Base-by-base conservation (phyloP, 2,797 vertebrate species). In the Acipenser oxyrinchus region DNA sequence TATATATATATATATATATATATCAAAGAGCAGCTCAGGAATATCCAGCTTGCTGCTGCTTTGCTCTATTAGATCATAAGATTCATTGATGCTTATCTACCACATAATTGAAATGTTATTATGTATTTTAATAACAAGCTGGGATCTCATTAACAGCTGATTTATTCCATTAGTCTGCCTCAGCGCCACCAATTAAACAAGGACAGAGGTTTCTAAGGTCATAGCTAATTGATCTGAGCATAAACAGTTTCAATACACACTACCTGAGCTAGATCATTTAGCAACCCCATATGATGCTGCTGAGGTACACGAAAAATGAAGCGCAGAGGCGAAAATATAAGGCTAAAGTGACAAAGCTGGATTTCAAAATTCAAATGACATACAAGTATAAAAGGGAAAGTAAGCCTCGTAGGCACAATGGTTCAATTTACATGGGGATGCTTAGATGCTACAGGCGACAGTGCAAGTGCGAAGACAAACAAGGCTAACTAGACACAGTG, bases 131-230 rank as follows among this genome's bases (percentile, higher is more conserved):
- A 90, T 91, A 91, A 88, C 87, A 92, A 88, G 79, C 85, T 79
- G 84, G 82, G 86, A 90, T 91, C 86, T 93, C 88, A 93, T 93
- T 93, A 93, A 86, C 81, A 88, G 84, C 72, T 89, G 85, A 93
- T 93, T 93, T 92, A 91, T 83, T 87, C 87, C 90, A 92, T 89
- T 93, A 89, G 79, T 83, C 78, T 76, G 82, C 84, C 89, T 89
- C 83, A 77, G 81, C 86, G 82, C 81, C 85, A 89, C 88, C 88
- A 93, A 94, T 91, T 92, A 94, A 91, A 91, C 85, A 90, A 90
- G 85, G 87, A 87, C 87, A 92, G 85, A 87, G 86, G 83, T 91
- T 90, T 82, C 85, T 92, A 88, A 93, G 88, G 90, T 91, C 87
- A 89, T 68, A 84, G 80, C 87, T 92, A 90, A 91, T 92, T 93